Percentiles rank a stretch among this genome's conserved stretches.
Conservation (phyloP, 2,888 invertebrate genomes). For the Coleophora deauratella region DNA sequence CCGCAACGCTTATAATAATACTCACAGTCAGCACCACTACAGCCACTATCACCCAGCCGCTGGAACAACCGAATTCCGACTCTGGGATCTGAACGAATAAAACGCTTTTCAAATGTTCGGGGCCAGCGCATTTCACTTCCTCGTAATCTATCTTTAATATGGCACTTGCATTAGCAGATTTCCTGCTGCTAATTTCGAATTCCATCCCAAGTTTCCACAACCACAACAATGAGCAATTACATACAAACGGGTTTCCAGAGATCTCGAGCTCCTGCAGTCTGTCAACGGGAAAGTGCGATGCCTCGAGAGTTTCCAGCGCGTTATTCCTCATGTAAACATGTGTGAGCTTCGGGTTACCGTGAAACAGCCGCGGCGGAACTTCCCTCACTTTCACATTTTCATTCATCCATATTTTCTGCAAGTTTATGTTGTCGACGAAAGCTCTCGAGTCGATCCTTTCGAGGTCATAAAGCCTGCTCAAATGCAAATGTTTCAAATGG, state of each 20-base stretch:
- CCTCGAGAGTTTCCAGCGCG: constrained; percentile 82
- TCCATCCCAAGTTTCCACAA: constrained; percentile 81
- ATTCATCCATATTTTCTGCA: constrained; percentile 85
- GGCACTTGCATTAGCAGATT: constrained; percentile 46
- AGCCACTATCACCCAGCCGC: constrained; percentile 75
- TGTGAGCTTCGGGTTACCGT: constrained; percentile 85
- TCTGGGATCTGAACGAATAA: constrained; percentile 74
- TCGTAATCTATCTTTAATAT: constrained; percentile 72
- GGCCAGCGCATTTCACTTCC: constrained; percentile 74
- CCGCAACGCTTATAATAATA: constrained; percentile 68
- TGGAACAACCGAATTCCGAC: constrained; percentile 77
- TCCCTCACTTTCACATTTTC: constrained; percentile 82
- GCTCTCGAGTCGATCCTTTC: constrained; percentile 83
- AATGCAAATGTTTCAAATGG: constrained; percentile 82
- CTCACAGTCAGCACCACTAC: constrained; percentile 68
- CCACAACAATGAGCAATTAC: constrained; percentile 92
- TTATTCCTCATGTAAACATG: constrained; percentile 85
- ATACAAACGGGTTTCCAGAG: constrained; percentile 87
- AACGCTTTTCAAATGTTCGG: constrained; percentile 68
- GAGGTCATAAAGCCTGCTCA: constrained; percentile 80
- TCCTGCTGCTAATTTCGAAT: constrained; percentile 51
- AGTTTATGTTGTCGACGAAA: constrained; percentile 88
- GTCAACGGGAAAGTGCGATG: constrained; percentile 88
- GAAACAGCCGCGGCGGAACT: constrained; percentile 87
- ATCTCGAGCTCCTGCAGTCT: constrained; percentile 82